Base-by-base conservation (phyloP, 2,888 invertebrate species). In the Orthosia incerta region DNA sequence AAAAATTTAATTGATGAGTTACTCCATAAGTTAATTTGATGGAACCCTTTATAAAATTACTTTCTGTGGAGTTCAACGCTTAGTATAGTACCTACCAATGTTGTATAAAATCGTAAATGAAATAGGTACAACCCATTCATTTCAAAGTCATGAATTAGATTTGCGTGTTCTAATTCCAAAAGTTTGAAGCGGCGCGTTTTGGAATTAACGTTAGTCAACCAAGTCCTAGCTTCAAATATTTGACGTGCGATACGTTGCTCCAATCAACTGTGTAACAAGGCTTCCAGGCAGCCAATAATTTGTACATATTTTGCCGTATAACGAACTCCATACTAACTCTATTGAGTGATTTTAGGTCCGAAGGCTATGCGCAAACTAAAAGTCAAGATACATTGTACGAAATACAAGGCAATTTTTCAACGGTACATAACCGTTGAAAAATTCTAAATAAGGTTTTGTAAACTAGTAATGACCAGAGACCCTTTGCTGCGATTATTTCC, bases 151-250 rank as follows among this genome's bases (percentile, higher is more conserved):
- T n/a, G 26, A 50, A 50, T 50, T 26, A 0, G 18, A 69, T 65
- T 80, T 62, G 53, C 15, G 20, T n/a, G 66, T 23, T 69, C 68
- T 46, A 59, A 78, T 65, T 79, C 4, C 55, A 12, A 68, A 68
- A 73, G 20, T 57, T 69, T 9, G 16, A 48, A 69, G 26, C 64
- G 23, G 57, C 31, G 65, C 83, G 69, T 63, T 79, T 80, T 83
- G 69, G 48, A 67, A 74, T 83, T 51, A 74, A 75, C 46, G 61
- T 79, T 67, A 67, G 46, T 45, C 67, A 76, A 76, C 71, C n/a
- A n/a, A n/a, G n/a, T n/a, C n/a, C 59, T 80, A 80, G 51, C 59
- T 45, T 55, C 75, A 81, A 83, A 80, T 80, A 75, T 80, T 80
- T 75, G 64, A 70, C 67, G n/a, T 70, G 39, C 57, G 56, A 62